These are phyloP conservation scores for Folsomia manolachei DNA, from an alignment of 2,888 invertebrate genomes.

Conservation along the genomic window DNA sequence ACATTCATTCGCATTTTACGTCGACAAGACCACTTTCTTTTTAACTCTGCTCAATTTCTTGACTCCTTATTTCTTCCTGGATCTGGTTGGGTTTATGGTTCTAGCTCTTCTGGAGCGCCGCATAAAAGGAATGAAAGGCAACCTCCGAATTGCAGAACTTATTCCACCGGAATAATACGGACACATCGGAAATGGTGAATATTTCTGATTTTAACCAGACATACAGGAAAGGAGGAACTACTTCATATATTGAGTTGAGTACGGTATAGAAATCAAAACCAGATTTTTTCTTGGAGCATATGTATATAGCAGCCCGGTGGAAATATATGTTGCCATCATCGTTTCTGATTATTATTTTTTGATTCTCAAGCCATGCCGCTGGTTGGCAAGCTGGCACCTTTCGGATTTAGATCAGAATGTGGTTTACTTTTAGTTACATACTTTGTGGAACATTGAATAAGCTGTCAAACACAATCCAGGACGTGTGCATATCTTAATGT, in stretches of 20 bases:
- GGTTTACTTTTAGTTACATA: no score
- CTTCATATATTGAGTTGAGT: background rate
- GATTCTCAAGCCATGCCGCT: no score
- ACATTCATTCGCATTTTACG: background rate
- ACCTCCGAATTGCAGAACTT: background rate
- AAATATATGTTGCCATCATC: background rate
- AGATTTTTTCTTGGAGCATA: background rate
- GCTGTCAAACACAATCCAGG: no score
- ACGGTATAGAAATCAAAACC: background rate
- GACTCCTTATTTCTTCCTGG: no score
- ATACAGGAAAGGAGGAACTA: no score
- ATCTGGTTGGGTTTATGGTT: background rate
- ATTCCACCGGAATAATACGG: constrained; percentile 5
- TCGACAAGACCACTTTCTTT: background rate
- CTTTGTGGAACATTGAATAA: no score
- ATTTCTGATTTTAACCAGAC: background rate
- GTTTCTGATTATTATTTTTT: constrained; percentile 1
- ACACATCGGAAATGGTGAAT: background rate
- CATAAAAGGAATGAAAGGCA: background rate
- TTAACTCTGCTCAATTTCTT: background rate
- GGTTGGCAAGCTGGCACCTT: no score
- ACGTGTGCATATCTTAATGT: no score
- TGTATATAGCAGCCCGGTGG: background rate
- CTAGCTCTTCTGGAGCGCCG: background rate
- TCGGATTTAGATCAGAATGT: no score